phyloP scores from a whole-genome alignment of 2,888 invertebrate species.

The Tiliacea citrago region DNA sequence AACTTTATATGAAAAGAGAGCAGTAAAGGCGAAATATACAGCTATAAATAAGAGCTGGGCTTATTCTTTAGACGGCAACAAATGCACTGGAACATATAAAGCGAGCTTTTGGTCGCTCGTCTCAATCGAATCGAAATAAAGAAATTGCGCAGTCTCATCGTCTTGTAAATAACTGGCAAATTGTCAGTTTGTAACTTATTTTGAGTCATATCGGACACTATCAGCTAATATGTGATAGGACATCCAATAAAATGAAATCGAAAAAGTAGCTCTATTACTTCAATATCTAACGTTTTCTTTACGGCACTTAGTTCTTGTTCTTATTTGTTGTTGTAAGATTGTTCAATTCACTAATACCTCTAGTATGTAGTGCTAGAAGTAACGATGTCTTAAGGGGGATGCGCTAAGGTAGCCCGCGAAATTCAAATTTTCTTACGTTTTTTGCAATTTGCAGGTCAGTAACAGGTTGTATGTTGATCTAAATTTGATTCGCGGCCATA shows the following conservation, averaged over 20 bases:
- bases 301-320: neutral
- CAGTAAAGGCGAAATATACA: slow-evolving; percentile 77
- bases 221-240: slow-evolving; percentile 71
- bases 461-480: no score
- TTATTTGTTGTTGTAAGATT: neutral
- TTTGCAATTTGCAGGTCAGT: no score
- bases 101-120: slow-evolving; percentile 66
- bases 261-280: slow-evolving; percentile 71
- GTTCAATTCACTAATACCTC: neutral
- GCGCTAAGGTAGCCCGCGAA: no score
- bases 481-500: no score
- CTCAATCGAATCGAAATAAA: slow-evolving; percentile 80
- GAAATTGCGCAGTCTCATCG: slow-evolving; percentile 81
- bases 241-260: slow-evolving; percentile 79
- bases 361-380: neutral
- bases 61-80: slow-evolving; percentile 72
- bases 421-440: no score
- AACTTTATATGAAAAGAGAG: slow-evolving; percentile 69
- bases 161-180: slow-evolving; percentile 80
- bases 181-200: slow-evolving; percentile 77
- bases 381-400: no score
- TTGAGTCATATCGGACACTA: slow-evolving; percentile 75
- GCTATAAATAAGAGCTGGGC: slow-evolving; percentile 78
- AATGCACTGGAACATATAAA: slow-evolving; percentile 73
- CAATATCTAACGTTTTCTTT: slow-evolving; percentile 33